Evolutionary conservation across 2,797 vertebrate species (phyloP), one percentile per base, ranked within the genome.

Genomic region (Bucorvus abyssinicus): DNA sequence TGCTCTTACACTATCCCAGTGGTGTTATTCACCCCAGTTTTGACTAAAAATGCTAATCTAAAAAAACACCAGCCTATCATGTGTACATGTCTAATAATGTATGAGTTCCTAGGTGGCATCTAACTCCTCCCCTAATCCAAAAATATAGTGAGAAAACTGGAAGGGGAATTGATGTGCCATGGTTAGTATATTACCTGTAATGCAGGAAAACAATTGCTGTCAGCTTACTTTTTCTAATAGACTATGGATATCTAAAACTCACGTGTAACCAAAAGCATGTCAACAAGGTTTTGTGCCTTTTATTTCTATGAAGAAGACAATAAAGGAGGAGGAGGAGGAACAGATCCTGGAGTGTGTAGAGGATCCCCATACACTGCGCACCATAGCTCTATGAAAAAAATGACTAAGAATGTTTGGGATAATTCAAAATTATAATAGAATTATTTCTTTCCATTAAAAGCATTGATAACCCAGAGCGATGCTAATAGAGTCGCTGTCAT

Each of bases 91-190:
- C 7, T 68, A 60, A 64, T 32, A 64, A 44, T 16, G 2, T 38
- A 27, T 70, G 44, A 20, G 12, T 64, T 78, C 10, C 21, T 63
- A 44, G 14, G 44, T 27, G 22, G 3, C 2, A 4, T 4, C 16
- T n/a, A 83, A 60, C 17, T 59, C 16, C 1, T 59, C 3, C 24
- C 24, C 20, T 65, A 42, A 50, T 61, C 47, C 36, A 30, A 22
- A 76, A 65, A 75, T 7, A 36, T 8, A 71, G 71, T n/a, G 26
- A 84, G 18, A 69, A 78, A 78, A 29, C 6, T 14, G 16, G 4
- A 50, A 60, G 7, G 4, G 12, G 8, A 60, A 44, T 40, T 0
- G 0, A 18, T 59, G 8, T 56, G 21, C 17, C 5, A 4, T 34
- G 26, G 2, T 50, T 90, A 32, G 2, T 21, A 22, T 47, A 23